A percentile compares a stretch with the other conserved stretches of the same genome.
These are phyloP conservation scores for Eunapius fragilis DNA, from an alignment of 37 sponge, comb jelly and placozoan genomes.

Conservation along the genomic window DNA sequence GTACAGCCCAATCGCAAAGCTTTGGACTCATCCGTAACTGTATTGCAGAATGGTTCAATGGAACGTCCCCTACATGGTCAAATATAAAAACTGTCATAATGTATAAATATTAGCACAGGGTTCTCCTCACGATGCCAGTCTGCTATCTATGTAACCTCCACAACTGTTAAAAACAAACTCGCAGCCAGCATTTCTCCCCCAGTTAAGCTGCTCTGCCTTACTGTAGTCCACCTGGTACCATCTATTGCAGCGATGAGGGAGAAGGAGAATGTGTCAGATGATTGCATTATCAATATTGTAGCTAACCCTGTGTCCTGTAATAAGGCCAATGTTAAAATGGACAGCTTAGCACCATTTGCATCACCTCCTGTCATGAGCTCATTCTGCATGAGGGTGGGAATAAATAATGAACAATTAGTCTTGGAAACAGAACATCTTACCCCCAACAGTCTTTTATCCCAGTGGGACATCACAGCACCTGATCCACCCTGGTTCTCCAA, in stretches of 20 bases:
- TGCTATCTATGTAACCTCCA: slow-evolving; percentile 27
- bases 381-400: slow-evolving; percentile 48
- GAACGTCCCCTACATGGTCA: not conserved
- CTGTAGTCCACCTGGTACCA: slow-evolving; percentile 73
- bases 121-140: not conserved
- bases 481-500: slow-evolving; percentile 83
- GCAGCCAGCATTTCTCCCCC: slow-evolving; percentile 65
- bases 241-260: slow-evolving; percentile 10
- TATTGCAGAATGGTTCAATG: slow-evolving; percentile 40
- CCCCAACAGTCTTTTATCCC: slow-evolving; percentile 80
- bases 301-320: slow-evolving; percentile 82
- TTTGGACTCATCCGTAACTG: not conserved
- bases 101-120: not conserved
- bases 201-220: slow-evolving; percentile 41
- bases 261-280: not conserved
- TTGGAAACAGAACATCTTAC: slow-evolving; percentile 1
- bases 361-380: slow-evolving; percentile 84
- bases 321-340: slow-evolving; percentile 68
- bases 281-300: too few relatives aligned
- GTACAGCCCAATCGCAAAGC: slow-evolving; percentile 37
- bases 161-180: slow-evolving; percentile 57
- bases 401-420: not conserved
- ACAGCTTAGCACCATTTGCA: slow-evolving; percentile 70
- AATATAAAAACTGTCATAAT: not conserved
- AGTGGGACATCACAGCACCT: slow-evolving; percentile 70